A percentile compares a stretch with the other conserved stretches of the same genome.
phyloP scores from a whole-genome alignment of 2,888 invertebrate genomes.

The Limnephilus lunatus region DNA sequence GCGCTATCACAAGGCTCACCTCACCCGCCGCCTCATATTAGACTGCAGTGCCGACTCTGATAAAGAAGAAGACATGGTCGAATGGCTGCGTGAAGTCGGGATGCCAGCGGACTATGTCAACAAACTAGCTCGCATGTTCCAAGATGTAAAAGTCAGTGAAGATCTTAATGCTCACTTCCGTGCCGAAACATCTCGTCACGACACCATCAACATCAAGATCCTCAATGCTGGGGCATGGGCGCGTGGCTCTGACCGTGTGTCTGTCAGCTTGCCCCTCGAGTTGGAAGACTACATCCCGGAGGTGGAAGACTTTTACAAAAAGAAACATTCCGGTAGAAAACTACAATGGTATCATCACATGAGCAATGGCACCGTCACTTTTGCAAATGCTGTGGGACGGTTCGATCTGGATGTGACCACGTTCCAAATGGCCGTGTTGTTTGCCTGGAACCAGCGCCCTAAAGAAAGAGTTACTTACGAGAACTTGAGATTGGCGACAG shows the following conservation, averaged over 20 bases:
- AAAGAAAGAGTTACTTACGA: slow-evolving; percentile 96
- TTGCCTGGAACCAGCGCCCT: slow-evolving; percentile 98
- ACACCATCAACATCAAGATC: slow-evolving; percentile 98
- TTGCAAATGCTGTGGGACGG: slow-evolving; percentile 92
- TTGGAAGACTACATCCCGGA: slow-evolving; percentile 99
- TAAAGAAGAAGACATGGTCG: slow-evolving; percentile 99
- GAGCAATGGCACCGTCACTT: slow-evolving; percentile 99
- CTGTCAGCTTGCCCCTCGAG: slow-evolving; percentile 97
- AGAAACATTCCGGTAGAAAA: slow-evolving; percentile 97
- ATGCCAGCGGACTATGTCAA: slow-evolving; percentile 99
- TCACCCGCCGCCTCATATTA: slow-evolving; percentile 94
- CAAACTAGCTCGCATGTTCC: slow-evolving; percentile 98
- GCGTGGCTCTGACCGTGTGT: slow-evolving; percentile 93
- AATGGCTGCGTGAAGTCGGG: slow-evolving; percentile 97
- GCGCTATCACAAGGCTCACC: slow-evolving; percentile 99
- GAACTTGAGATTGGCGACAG: slow-evolving; percentile 96
- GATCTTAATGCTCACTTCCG: slow-evolving; percentile 97
- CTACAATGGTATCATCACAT: slow-evolving; percentile 99
- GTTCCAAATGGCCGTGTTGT: slow-evolving; percentile 99
- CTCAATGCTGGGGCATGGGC: slow-evolving; percentile 99
- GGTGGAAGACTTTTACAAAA: slow-evolving; percentile 98
- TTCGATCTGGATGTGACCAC: slow-evolving; percentile 99
- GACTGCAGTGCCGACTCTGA: slow-evolving; percentile 99
- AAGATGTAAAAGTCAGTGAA: slow-evolving; percentile 98
- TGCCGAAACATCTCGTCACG: slow-evolving; percentile 86